These are phyloP conservation scores for Copidosoma aretas DNA, from an alignment of 2,888 invertebrate species.

Conservation along the genomic window DNA sequence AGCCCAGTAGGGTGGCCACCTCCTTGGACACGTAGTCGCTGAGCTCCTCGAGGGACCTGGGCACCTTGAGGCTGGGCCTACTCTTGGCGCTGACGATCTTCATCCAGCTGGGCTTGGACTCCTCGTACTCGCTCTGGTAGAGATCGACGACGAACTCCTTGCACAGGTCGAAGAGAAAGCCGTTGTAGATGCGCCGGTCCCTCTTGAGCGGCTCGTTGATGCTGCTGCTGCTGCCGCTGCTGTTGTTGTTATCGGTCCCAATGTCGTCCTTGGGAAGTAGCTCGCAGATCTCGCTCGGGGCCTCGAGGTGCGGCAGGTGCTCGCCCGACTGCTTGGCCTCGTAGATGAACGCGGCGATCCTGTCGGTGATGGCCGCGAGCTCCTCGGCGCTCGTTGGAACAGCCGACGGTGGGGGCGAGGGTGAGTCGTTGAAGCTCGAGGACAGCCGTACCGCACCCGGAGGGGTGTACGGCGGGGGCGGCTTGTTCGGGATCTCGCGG, in stretches of 20 bases:
- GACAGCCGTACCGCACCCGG: slow-evolving; percentile 60
- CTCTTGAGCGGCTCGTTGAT: slow-evolving; percentile 49
- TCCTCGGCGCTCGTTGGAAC: slow-evolving; percentile 64
- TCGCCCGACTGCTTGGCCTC: slow-evolving; percentile 59
- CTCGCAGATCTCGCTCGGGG: slow-evolving; percentile 55
- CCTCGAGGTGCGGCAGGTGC: slow-evolving; percentile 54
- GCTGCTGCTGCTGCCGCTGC: too few relatives aligned
- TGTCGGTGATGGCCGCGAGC: slow-evolving; percentile 62
- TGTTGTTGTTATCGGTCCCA: background rate
- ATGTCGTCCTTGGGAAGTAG: slow-evolving; percentile 52
- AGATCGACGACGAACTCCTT: slow-evolving; percentile 67
- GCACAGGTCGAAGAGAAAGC: slow-evolving; percentile 70
- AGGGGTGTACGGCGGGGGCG: slow-evolving; percentile 78
- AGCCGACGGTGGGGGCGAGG: slow-evolving; percentile 56
- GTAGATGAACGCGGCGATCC: slow-evolving; percentile 63
- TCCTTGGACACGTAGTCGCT: slow-evolving; percentile 65
- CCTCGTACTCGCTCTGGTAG: slow-evolving; percentile 62
- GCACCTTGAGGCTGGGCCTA: slow-evolving; percentile 59
- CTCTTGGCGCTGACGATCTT: slow-evolving; percentile 62
- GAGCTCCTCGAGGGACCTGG: slow-evolving; percentile 63
- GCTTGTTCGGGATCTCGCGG: slow-evolving; percentile 76
- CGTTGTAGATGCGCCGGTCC: slow-evolving; percentile 64
- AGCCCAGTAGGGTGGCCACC: slow-evolving; percentile 66
- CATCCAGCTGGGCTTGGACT: slow-evolving; percentile 65
- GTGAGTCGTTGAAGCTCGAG: slow-evolving; percentile 55